Evolutionary conservation across 1,140 invertebrate genomes (phyloP).

Genomic region (Helicoverpa zea): DNA sequence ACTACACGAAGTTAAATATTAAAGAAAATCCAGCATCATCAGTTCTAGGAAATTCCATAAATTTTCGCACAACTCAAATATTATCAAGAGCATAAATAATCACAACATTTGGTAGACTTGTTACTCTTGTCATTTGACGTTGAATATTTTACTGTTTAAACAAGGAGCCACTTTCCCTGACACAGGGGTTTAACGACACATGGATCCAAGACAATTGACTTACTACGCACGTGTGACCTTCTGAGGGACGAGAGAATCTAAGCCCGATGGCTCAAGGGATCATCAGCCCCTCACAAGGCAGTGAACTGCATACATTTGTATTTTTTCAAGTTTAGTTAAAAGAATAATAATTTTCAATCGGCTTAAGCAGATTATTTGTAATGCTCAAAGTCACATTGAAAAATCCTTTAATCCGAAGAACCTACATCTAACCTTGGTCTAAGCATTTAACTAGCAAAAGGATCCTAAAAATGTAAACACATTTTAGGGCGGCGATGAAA

Average conservation of each 20-base stretch:
- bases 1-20: not conserved
- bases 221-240: constrained; percentile 31
- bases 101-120: constrained; percentile 2
- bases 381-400: not conserved
- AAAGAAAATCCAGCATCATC: no score
- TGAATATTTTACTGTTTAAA: constrained; percentile 31
- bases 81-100: constrained; percentile 35
- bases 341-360: no score
- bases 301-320: not conserved
- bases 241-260: constrained; percentile 6
- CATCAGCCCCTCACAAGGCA: not conserved
- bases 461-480: constrained; percentile 14
- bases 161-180: not conserved
- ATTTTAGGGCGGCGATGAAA: constrained; percentile 5
- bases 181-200: constrained; percentile 23
- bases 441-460: constrained; percentile 5
- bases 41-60: not conserved
- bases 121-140: constrained; percentile 9
- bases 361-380: no score
- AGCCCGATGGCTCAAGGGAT: not conserved
- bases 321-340: constrained; percentile 6
- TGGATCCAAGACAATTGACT: constrained; percentile 30
- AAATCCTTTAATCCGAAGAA: constrained; percentile 1
- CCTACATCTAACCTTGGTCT: constrained; percentile 2
- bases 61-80: not conserved